Evolutionary conservation across 2,113 vertebrate genomes (phyloP).

Genomic region (Ageneiosus marmoratus): DNA sequence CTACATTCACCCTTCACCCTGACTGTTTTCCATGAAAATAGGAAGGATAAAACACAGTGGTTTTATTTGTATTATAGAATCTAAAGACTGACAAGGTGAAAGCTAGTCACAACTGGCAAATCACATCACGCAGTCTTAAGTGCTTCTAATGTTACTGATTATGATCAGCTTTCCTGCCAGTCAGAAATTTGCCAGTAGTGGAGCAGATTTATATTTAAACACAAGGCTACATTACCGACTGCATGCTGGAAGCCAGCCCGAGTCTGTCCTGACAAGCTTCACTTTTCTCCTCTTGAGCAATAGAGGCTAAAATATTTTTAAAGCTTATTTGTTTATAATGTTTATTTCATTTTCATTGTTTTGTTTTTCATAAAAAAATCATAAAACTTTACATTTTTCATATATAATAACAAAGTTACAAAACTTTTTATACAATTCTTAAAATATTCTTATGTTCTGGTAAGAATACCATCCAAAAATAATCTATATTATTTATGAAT

Average conservation of each 20-base stretch:
- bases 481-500: conserved; percentile 88
- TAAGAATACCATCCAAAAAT: conserved; percentile 95
- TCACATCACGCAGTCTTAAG: neutral
- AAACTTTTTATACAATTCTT: conserved; percentile 85
- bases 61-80: neutral
- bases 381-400: conserved; percentile 90
- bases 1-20: neutral
- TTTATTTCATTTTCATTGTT: conserved; percentile 58
- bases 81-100: neutral
- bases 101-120: neutral
- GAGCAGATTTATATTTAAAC: neutral
- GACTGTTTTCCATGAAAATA: neutral
- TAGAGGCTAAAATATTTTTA: neutral
- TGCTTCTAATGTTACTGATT: conserved; percentile 4
- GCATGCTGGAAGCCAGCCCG: neutral
- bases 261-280: too few species aligned
- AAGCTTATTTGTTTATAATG: conserved; percentile 35
- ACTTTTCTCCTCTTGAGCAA: neutral
- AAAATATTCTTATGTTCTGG: conserved; percentile 90
- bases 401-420: conserved; percentile 81
- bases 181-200: neutral
- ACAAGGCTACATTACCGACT: neutral
- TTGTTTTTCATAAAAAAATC: conserved; percentile 70
- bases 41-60: neutral
- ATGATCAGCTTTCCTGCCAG: neutral